phyloP scores from a whole-genome alignment of 2,888 invertebrate species.

The Ochlodes sylvanus region DNA sequence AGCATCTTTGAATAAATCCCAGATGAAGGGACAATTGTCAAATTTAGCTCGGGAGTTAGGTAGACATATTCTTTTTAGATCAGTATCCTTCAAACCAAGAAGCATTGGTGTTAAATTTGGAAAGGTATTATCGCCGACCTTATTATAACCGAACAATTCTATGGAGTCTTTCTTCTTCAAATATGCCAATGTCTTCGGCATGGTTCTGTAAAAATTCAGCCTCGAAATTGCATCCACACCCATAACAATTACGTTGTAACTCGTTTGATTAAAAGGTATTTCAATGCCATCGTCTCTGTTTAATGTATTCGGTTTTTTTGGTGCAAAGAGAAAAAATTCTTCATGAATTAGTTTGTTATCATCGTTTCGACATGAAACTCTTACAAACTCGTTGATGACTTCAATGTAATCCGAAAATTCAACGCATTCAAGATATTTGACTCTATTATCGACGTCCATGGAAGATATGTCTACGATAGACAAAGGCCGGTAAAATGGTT shows the following conservation, averaged over 20 bases:
- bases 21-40: constrained; percentile 93
- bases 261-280: constrained; percentile 52
- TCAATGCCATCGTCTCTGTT: constrained; percentile 50
- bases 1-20: constrained; percentile 90
- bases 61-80: constrained; percentile 88
- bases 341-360: constrained; percentile 80
- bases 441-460: constrained; percentile 74
- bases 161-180: constrained; percentile 87
- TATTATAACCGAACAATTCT: constrained; percentile 95
- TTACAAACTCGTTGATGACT: constrained; percentile 87
- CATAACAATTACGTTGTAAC: constrained; percentile 90
- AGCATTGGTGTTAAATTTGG: constrained; percentile 94
- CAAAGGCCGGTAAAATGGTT: constrained; percentile 82
- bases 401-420: constrained; percentile 72
- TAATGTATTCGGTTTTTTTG: constrained; percentile 61
- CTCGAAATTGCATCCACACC: constrained; percentile 95
- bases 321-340: constrained; percentile 89
- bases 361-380: constrained; percentile 85
- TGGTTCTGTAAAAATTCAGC: constrained; percentile 92
- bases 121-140: constrained; percentile 97
- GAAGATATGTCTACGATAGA: constrained; percentile 75
- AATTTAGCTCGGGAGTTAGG: constrained; percentile 84
- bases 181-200: constrained; percentile 89
- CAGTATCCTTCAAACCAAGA: constrained; percentile 88
- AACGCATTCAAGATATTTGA: constrained; percentile 78